Conservation (phyloP, 2,113 vertebrate species). For the Coptodon bakossiorum region DNA sequence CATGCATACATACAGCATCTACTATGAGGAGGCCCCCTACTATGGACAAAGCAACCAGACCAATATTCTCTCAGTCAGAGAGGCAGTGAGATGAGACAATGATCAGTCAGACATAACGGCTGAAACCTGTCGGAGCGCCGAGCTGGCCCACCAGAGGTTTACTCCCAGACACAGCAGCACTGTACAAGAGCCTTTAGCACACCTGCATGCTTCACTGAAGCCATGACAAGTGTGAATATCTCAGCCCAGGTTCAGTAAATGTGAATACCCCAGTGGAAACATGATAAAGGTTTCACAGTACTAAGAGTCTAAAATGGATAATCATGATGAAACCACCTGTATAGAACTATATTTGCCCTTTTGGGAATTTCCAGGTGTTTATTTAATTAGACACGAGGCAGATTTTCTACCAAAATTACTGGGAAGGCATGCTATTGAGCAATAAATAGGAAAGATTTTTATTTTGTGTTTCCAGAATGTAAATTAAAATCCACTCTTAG, state of each 20-base stretch:
- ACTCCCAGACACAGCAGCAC: slow-evolving; percentile 2
- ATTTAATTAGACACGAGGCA: background rate
- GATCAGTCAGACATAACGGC: slow-evolving; percentile 33
- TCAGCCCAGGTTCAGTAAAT: slow-evolving; percentile 45
- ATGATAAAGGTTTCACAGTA: slow-evolving; percentile 16
- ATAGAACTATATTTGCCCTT: background rate
- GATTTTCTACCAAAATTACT: background rate
- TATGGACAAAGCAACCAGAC: background rate
- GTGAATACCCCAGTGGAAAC: slow-evolving; percentile 35
- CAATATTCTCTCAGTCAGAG: background rate
- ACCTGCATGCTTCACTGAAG: slow-evolving; percentile 59
- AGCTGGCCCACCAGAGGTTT: slow-evolving; percentile 20
- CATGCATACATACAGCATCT: background rate
- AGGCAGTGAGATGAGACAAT: slow-evolving; percentile 9
- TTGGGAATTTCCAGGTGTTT: background rate
- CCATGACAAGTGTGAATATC: slow-evolving; percentile 49
- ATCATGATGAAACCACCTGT: background rate
- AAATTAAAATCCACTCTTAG: background rate
- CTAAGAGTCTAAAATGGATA: background rate
- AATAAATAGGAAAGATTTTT: background rate
- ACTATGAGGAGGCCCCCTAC: background rate
- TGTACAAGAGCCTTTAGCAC: slow-evolving; percentile 45
- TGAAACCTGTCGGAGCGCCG: slow-evolving; percentile 13
- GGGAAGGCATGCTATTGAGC: background rate
- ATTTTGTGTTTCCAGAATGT: background rate